Conservation (phyloP, 2,888 invertebrate species). For the Hedya salicella region DNA sequence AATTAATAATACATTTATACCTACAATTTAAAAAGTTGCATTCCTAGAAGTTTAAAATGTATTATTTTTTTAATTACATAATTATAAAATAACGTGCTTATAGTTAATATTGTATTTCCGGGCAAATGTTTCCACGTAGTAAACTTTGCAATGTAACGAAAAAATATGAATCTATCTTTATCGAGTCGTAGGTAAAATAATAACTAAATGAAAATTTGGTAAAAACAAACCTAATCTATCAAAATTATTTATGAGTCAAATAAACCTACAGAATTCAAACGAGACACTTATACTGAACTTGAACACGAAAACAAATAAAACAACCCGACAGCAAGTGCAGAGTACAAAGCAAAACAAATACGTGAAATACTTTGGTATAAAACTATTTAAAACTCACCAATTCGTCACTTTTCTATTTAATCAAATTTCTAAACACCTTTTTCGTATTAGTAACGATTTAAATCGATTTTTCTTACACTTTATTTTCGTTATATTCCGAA, state of each 20-base stretch:
- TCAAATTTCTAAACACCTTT: background rate
- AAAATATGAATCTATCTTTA: background rate
- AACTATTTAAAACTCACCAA: slow-evolving; percentile 28
- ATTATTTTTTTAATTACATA: too few species aligned
- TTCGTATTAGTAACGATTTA: slow-evolving; percentile 11
- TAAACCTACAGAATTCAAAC: background rate
- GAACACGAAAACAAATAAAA: slow-evolving; percentile 28
- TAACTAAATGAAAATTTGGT: background rate
- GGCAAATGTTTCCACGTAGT: background rate
- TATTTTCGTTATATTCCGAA: slow-evolving; percentile 28
- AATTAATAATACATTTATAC: too few species aligned
- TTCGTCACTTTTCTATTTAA: slow-evolving; percentile 4
- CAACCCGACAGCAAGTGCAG: slow-evolving; percentile 16
- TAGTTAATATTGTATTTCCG: too few species aligned
- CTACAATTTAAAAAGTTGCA: too few species aligned
- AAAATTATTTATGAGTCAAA: background rate
- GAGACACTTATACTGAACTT: background rate
- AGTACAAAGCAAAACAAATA: slow-evolving; percentile 21
- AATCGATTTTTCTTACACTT: slow-evolving; percentile 23
- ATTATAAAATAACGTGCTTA: too few species aligned
- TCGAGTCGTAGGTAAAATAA: background rate
- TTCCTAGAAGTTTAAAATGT: too few species aligned
- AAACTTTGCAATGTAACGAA: background rate
- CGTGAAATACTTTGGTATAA: slow-evolving; percentile 12
- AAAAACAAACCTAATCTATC: background rate